Conservation (phyloP, 2,113 vertebrate genomes). For the Calonectris borealis region DNA sequence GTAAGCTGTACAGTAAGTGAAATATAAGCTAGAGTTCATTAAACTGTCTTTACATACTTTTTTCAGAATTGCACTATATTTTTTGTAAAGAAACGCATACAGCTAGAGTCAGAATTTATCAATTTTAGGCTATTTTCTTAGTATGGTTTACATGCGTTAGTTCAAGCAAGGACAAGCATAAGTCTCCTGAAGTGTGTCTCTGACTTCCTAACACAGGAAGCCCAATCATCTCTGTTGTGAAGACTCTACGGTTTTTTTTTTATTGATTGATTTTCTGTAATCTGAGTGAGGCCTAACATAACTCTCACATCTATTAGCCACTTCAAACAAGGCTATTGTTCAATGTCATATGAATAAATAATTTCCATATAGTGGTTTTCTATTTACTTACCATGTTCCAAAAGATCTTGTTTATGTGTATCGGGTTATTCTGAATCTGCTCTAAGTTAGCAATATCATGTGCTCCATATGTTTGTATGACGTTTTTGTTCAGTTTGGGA, state of each 20-base stretch:
- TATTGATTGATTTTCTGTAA: background rate
- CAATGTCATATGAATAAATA: background rate
- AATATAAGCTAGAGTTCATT: background rate
- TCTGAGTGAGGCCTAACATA: background rate
- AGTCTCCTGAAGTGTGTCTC: background rate
- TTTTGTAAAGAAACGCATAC: background rate
- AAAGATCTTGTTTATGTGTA: background rate
- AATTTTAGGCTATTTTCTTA: background rate
- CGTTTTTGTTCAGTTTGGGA: background rate
- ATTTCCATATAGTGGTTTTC: background rate
- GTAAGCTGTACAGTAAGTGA: background rate
- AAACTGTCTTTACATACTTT: background rate
- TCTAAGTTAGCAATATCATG: background rate
- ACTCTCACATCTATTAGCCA: background rate
- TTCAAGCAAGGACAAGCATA: background rate
- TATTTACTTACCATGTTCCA: background rate
- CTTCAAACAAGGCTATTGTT: background rate
- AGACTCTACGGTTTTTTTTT: background rate
- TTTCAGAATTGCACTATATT: background rate
- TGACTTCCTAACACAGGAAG: background rate
- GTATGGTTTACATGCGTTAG: background rate
- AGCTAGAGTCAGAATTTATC: background rate
- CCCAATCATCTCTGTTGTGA: background rate
- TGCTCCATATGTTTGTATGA: background rate
- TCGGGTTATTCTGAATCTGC: background rate